Conservation (phyloP, 2,888 invertebrate genomes). For the Limnephilus lunatus region DNA sequence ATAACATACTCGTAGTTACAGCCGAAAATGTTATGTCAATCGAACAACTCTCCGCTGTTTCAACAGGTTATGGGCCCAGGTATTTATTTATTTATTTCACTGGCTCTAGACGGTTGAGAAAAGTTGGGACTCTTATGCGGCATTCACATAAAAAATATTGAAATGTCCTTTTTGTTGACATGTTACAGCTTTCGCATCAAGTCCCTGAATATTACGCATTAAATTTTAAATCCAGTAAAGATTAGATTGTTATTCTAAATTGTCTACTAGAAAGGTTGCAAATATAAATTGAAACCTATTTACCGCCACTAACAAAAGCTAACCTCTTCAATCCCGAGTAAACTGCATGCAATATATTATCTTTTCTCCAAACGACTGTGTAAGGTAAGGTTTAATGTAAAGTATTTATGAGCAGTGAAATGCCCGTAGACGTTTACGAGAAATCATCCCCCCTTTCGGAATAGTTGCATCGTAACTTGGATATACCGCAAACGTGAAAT, state of each 20-base stretch:
- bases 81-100: no score
- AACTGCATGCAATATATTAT: not conserved
- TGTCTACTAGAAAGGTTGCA: not conserved
- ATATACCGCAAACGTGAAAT: conserved; percentile 17
- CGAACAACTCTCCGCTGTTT: no score
- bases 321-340: not conserved
- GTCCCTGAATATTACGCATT: no score
- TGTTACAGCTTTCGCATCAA: no score
- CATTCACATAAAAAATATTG: no score
- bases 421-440: not conserved
- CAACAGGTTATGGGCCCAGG: no score
- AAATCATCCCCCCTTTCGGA: conserved; percentile 9
- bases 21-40: no score
- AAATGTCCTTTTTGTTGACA: no score
- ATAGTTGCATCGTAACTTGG: conserved; percentile 17
- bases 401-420: conserved; percentile 13
- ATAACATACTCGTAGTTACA: no score
- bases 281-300: not conserved
- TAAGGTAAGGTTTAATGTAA: not conserved
- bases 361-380: not conserved
- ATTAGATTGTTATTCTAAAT: not conserved
- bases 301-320: not conserved
- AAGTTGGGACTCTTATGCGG: no score
- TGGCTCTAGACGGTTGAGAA: no score
- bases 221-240: no score